These are phyloP conservation scores for Globodera ellingtonae DNA, from an alignment of 1,140 invertebrate genomes.

Conservation along the genomic window DNA sequence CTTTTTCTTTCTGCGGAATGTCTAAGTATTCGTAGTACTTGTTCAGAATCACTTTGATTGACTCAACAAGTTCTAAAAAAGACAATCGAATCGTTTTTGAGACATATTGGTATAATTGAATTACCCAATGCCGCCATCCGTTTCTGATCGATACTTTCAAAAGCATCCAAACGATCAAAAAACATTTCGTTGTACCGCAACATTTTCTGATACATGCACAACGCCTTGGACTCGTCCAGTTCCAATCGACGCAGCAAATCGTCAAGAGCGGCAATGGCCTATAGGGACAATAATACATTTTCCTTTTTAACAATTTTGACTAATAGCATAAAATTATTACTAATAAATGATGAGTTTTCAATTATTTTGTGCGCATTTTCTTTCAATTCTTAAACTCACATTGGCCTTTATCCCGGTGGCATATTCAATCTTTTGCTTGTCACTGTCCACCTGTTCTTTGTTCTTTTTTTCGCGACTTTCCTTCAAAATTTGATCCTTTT, in stretches of 20 bases:
- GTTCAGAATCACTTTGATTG: conserved; percentile 54
- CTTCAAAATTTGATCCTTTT: conserved; percentile 63
- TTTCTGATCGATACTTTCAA: conserved; percentile 23
- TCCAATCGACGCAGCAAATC: conserved; percentile 57
- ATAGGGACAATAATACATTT: too few species aligned
- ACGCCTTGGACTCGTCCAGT: conserved; percentile 60
- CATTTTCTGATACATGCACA: conserved; percentile 58
- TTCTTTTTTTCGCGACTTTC: conserved; percentile 49
- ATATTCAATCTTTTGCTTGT: conserved; percentile 58
- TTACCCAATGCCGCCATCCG: conserved; percentile 19
- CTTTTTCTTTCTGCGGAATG: conserved; percentile 57
- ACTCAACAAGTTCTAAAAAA: conserved; percentile 48
- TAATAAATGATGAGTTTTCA: too few species aligned
- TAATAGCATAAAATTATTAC: too few species aligned
- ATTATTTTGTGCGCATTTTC: too few species aligned
- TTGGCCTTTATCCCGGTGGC: conserved; percentile 55
- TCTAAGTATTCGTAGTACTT: conserved; percentile 60
- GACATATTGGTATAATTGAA: neutral
- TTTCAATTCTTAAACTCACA: conserved; percentile 24
- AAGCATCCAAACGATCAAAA: conserved; percentile 26
- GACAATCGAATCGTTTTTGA: neutral
- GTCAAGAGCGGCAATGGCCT: conserved; percentile 54
- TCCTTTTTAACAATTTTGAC: neutral
- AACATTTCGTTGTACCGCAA: conserved; percentile 54
- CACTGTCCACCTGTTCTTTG: conserved; percentile 60